Conservation (phyloP, 2,113 vertebrate genomes). For the Bucco capensis region DNA sequence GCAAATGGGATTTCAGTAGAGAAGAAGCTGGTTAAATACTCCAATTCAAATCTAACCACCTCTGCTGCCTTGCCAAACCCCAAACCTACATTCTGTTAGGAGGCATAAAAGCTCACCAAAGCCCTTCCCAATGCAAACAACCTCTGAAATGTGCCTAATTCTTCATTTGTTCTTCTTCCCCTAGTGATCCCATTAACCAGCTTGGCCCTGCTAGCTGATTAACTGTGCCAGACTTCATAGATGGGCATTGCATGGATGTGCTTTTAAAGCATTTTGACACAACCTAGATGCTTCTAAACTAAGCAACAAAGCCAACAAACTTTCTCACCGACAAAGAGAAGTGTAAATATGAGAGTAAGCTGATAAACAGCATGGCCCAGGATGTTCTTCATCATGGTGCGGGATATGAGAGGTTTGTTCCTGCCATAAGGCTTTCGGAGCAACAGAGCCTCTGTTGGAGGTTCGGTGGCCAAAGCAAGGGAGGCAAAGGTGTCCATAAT, state of each 20-base stretch:
- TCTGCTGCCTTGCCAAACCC: neutral
- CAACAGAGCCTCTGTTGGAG: conserved; percentile 88
- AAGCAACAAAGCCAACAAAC: neutral
- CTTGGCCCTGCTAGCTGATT: neutral
- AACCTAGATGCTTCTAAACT: neutral
- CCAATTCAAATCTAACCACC: neutral
- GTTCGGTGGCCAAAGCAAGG: conserved; percentile 91
- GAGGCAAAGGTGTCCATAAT: conserved; percentile 98
- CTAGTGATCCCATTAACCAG: neutral
- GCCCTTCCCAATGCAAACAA: neutral
- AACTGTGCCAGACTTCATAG: neutral
- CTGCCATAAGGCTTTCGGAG: conserved; percentile 90
- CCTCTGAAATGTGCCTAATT: neutral
- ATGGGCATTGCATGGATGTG: too few relatives aligned
- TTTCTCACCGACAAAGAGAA: conserved; percentile 88
- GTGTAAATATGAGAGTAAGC: conserved; percentile 90
- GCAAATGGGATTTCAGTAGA: neutral
- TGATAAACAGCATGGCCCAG: conserved; percentile 92
- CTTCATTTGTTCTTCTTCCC: neutral
- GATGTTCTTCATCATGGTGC: conserved; percentile 98
- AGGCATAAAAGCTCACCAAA: neutral
- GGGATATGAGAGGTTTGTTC: conserved; percentile 95
- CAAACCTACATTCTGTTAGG: neutral
- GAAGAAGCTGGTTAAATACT: neutral
- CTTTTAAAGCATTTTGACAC: rapidly evolving